These are phyloP conservation scores for Pseudomyrmex concolor DNA, from an alignment of 1,140 invertebrate genomes.

Conservation along the genomic window DNA sequence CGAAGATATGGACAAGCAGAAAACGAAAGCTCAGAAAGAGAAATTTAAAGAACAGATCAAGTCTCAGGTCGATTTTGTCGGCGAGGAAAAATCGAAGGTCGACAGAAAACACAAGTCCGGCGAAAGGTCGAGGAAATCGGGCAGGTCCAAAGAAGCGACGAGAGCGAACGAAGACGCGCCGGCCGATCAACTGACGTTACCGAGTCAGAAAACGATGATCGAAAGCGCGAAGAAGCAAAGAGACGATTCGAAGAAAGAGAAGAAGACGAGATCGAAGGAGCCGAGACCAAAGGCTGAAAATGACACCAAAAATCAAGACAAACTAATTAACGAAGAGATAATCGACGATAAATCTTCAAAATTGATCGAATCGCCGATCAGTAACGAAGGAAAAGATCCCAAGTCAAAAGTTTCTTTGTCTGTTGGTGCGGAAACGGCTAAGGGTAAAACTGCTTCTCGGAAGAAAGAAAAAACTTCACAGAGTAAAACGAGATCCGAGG, in stretches of 20 bases:
- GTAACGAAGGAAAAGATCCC: background rate
- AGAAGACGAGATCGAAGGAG: conserved; percentile 27
- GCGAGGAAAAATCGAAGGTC: conserved; percentile 28
- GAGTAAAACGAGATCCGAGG: conserved; percentile 18
- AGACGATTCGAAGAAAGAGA: conserved; percentile 11
- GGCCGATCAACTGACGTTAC: background rate
- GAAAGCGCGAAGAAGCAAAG: background rate
- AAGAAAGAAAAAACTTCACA: conserved; percentile 33
- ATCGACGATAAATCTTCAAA: background rate
- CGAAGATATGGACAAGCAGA: conserved; percentile 84
- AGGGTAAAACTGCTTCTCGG: conserved; percentile 10
- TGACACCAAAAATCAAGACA: conserved; percentile 8
- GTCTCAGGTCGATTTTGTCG: conserved; percentile 11
- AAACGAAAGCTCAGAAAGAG: conserved; percentile 76
- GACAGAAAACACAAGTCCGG: conserved; percentile 43
- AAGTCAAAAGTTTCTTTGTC: background rate
- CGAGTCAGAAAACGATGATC: background rate
- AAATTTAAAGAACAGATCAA: conserved; percentile 61
- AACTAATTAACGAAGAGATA: background rate
- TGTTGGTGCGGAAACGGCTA: background rate
- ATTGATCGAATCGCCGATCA: background rate
- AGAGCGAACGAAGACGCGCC: conserved; percentile 35
- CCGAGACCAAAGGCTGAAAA: background rate
- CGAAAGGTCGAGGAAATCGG: conserved; percentile 31
- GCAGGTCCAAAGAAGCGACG: conserved; percentile 29